Evolutionary conservation across 2,113 vertebrate species (phyloP).

Genomic region (Malurus melanocephalus): DNA sequence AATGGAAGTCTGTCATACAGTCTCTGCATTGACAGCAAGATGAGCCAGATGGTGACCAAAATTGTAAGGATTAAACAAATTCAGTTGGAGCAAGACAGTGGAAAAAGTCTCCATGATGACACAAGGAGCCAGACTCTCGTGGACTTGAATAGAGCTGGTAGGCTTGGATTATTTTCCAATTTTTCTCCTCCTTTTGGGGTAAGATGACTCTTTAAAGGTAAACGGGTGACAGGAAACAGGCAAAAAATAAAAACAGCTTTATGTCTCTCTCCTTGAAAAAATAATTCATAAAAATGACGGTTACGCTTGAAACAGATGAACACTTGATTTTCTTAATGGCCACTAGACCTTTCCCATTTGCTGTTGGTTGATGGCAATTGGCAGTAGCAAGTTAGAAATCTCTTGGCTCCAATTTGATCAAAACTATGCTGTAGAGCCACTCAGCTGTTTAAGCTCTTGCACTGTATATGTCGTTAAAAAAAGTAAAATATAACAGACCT

Average conservation of each 20-base stretch:
- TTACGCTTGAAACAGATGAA: background rate
- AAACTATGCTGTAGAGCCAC: background rate
- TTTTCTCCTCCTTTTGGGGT: background rate
- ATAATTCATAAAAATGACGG: background rate
- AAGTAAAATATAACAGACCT: background rate
- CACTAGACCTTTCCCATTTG: background rate
- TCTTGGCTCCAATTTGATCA: background rate
- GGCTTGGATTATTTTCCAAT: background rate
- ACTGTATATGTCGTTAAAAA: background rate
- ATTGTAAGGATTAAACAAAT: slow-evolving; percentile 88
- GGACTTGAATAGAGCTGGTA: slow-evolving; percentile 95
- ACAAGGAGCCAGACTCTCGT: slow-evolving; percentile 84
- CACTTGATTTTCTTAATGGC: background rate
- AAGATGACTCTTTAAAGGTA: background rate
- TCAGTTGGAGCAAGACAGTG: slow-evolving; percentile 97
- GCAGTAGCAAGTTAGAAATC: background rate
- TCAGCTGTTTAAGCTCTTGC: background rate
- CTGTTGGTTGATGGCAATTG: background rate
- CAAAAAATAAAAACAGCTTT: background rate
- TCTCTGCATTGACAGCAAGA: slow-evolving; percentile 69
- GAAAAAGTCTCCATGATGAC: slow-evolving; percentile 93
- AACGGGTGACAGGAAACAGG: background rate
- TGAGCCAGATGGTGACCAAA: slow-evolving; percentile 76
- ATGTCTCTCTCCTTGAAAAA: background rate
- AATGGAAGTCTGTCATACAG: slow-evolving; percentile 82